Conservation (phyloP, 2,888 invertebrate genomes). For the Caprella mutica region DNA sequence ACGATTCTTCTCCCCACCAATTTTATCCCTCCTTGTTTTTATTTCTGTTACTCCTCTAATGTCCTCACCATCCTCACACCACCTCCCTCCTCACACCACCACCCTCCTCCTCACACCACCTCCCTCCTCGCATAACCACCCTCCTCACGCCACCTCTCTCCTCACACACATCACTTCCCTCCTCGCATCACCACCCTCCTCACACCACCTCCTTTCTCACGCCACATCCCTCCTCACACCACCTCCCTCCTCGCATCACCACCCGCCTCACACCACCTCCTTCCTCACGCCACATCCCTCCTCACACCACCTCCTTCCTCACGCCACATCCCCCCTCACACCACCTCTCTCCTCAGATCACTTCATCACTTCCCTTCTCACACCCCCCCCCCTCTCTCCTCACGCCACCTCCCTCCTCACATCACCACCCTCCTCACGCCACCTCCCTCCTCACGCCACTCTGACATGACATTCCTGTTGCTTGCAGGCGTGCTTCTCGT, state of each 20-base stretch:
- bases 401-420: background rate
- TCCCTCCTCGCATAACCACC: background rate
- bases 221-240: background rate
- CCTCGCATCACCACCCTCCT: background rate
- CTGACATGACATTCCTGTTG: background rate
- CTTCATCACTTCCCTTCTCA: background rate
- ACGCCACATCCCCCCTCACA: background rate
- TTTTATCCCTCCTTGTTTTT: too few relatives aligned
- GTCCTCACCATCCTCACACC: background rate
- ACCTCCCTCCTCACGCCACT: background rate
- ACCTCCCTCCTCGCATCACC: too few relatives aligned
- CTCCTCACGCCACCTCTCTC: background rate
- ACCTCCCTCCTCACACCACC: background rate
- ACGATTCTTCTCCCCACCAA: too few relatives aligned
- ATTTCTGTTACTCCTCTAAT: too few relatives aligned
- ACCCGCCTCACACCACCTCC: background rate
- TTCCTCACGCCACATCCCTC: background rate
- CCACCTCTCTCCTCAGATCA: background rate
- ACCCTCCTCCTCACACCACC: background rate
- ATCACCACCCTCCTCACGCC: background rate
- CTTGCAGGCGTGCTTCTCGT: slow-evolving; percentile 24
- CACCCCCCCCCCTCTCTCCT: background rate
- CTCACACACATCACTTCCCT: background rate
- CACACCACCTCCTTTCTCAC: background rate
- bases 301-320: background rate